Evolutionary conservation across 2,113 vertebrate species (phyloP), one percentile per base, ranked within the genome.

Genomic region (Illadopsis cleaveri): DNA sequence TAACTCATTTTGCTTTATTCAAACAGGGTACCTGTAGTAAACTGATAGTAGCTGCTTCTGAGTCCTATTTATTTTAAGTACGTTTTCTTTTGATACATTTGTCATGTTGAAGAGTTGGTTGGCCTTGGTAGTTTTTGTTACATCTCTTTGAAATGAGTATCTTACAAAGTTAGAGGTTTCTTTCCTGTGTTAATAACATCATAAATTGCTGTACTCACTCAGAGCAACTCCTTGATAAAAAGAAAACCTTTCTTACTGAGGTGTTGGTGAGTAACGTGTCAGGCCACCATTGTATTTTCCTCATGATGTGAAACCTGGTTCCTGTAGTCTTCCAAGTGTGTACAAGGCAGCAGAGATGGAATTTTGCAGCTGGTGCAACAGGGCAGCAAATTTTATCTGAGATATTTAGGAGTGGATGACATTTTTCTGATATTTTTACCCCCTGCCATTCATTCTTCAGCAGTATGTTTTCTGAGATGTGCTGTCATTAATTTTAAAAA

Each of bases 261-360:
- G 12, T 51, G 56, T 24, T 31, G 0, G 1, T 45, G 53, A 82
- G 20, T 44, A 27, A 8, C 0, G 0, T 31, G 10, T 78, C 33
- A 77, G 22, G 37, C 21, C 37, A 70, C 18, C 7, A 5, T 17
- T 80, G 31, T n/a, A 4, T 83, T 64, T 65, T 86, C 33, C 10
- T 60, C 31, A 47, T 25, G 20, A 11, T 60, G 23, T 4, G 2
- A 68, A 82, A 54, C 21, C 10, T 1, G 1, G 24, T 65, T 89
- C 0, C 0, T 45, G 5, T 19, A 42, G 25, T n/a, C 9, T 57
- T 78, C 28, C 31, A 42, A 31, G 24, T 69, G 6, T 56, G 33
- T 33, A 21, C 15, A 51, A 38, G 48, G 61, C 45, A 84, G 9
- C 48, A 47, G 70, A 65, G 37, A 8, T 31, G 33, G 37, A 57